These are phyloP conservation scores for Gasterosteus aculeatus DNA, from an alignment of 2,113 vertebrate species.

Conservation along the genomic window DNA sequence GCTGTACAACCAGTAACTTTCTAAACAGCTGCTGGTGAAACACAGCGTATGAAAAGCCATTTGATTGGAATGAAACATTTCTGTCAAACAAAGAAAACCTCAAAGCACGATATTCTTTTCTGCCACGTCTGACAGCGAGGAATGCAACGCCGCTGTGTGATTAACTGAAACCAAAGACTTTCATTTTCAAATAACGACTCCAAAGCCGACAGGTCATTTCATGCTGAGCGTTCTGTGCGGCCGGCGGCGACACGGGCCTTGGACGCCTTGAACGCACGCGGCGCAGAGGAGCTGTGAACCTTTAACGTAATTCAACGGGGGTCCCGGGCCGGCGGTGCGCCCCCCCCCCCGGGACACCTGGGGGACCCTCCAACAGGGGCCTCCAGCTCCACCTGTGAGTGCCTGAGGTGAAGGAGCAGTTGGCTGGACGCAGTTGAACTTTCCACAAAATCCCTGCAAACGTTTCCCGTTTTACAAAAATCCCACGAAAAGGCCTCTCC, in stretches of 20 bases:
- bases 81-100: background rate
- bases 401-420: conserved; percentile 55
- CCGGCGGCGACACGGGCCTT: background rate
- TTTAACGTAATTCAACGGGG: conserved; percentile 20
- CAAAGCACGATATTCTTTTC: conserved; percentile 5
- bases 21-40: background rate
- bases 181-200: conserved; percentile 37
- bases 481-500: conserved; percentile 63
- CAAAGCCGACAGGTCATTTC: conserved; percentile 1
- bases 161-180: conserved; percentile 53
- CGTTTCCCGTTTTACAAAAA: conserved; percentile 75
- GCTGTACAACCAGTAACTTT: background rate
- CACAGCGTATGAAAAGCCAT: too few species aligned
- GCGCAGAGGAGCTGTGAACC: conserved; percentile 17
- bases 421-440: conserved; percentile 60
- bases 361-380: conserved; percentile 59
- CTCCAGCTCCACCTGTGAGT: conserved; percentile 75
- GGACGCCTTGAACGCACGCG: background rate
- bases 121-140: conserved; percentile 7
- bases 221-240: background rate
- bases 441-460: conserved; percentile 72
- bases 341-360: conserved; percentile 57
- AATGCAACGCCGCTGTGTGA: conserved; percentile 30
- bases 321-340: conserved; percentile 46
- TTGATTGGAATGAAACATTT: background rate